Evolutionary conservation across 2,888 invertebrate genomes (phyloP), one percentile per base, ranked within the genome.

Genomic region (Choreutis nemorana): DNA sequence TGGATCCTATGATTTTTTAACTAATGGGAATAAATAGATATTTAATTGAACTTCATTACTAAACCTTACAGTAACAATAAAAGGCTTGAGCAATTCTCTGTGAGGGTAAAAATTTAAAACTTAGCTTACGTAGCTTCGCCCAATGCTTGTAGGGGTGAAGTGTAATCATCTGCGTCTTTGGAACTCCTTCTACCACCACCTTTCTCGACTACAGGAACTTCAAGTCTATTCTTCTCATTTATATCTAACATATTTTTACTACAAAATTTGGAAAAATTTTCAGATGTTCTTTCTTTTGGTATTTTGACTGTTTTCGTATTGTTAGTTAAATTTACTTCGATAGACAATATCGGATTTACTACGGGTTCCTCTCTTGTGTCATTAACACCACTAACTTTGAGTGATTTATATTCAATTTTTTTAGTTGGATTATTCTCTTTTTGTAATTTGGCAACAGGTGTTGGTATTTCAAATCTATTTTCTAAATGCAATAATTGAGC

Each of bases 101-200:
- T n/a, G n/a, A n/a, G n/a, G n/a, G n/a, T n/a, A n/a, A n/a, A n/a
- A n/a, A n/a, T n/a, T n/a, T n/a, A n/a, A n/a, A n/a, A 24, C 16
- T 15, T 14, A 40, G 64, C 71, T 72, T 63, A 72, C 72, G 48
- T 55, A 29, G 48, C 55, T 29, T 40, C 41, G 31, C 51, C 57
- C 42, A 77, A 57, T 12, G 75, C 61, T 35, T 65, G 64, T 15
- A 78, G 41, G 14, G 78, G 78, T 4, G 78, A 78, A 49, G 53
- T 56, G 36, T 78, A 78, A 43, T 78, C 77, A 37, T 60, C 50
- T 2, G 40, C 29, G n/a, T 41, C 43, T 3, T 32, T 38, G 11
- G 26, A 39, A 10, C 26, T 39, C n/a, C 30, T 30, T 14, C 29
- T 32, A 20, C 26, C 26, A 24, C 5, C 20, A 13, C 24, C 28